Base-by-base conservation (phyloP, 2,797 vertebrate genomes). In the Sarcoramphus papa region DNA sequence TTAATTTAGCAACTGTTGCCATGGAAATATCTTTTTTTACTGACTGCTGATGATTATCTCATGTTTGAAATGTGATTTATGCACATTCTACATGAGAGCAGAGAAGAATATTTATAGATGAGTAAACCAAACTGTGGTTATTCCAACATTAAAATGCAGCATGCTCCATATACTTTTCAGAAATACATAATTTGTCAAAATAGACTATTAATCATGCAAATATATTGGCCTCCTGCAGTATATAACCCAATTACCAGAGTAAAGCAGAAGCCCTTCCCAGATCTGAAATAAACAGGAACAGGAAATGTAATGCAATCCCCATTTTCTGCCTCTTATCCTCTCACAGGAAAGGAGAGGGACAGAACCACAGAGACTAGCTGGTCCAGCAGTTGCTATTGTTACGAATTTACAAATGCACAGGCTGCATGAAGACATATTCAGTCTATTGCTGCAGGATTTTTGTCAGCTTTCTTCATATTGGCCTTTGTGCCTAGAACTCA, bases 1-100 rank as follows among this genome's bases (percentile, higher is more conserved):
- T 95, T 80, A 91, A 87, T 95, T 90, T 95, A 88, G 96, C 70
- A 93, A 82, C 82, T 51, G 93, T 95, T 96, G 62, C 90, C 94
- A 96, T 96, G 90, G 95, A 86, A 86, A 94, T 62, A 51, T 59
- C 69, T 90, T 90, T 93, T 92, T 92, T 82, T 75, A 88, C 94
- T 78, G 65, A 51, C 85, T 96, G 73, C 47, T 89, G 83, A 37
- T 86, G 90, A 81, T 76, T 73, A 69, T 90, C 69, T 88, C 73
- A 53, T 88, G 57, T 81, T 96, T 82, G 68, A 85, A 77, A 92
- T 82, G 82, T 79, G 93, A 93, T 96, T 95, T 92, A 89, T 72
- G 68, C 68, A 80, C 45, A 67, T 85, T 90, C 57, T 90, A 53
- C 62, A 72, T 3, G 12, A 91, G 9, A 91, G 24, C 45, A 84